Evolutionary conservation across 2,888 invertebrate genomes (phyloP), one percentile per base, ranked within the genome.

Genomic region (Rhogogaster chlorosoma): DNA sequence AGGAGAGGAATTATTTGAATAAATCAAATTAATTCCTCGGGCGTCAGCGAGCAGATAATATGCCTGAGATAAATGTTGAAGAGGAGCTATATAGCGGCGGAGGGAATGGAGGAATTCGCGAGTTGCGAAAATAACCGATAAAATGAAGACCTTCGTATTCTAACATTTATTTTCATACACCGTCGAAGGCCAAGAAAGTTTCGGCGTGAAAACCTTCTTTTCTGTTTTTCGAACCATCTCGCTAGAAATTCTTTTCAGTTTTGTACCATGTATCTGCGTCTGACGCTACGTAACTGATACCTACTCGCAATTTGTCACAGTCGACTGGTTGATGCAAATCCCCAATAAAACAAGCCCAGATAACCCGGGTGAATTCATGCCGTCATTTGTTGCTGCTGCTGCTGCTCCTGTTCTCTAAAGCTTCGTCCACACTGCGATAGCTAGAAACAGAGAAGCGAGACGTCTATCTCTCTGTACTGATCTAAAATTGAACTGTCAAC

Each of bases 401-500:
- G 61, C 12, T 78, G 61, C 22, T n/a, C n/a, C n/a, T 73, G 42
- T 73, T 67, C 10, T 32, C 38, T 77, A 77, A 77, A 77, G 77
- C 77, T 77, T 53, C 53, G 77, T 77, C 18, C 77, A 53, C 49
- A 53, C 15, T 6, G 53, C 32, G 49, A 77, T 53, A 73, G 32
- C 29, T 67, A 67, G 71, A 73, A 77, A 26, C 77, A 29, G 45
- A 53, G 53, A 45, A 73, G 32, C 77, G 77, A 49, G 32, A 6
- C 53, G 77, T 77, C 26, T 84, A 82, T 84, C 84, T 61, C 9
- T 49, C 32, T 36, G 18, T 75, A 42, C 36, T 70, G 29, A 85
- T 85, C 85, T 85, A 57, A 85, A 85, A 85, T 85, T 85, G 82
- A 83, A 85, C 85, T 82, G 85, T 83, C 85, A 82, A 32, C 82